Evolutionary conservation across 37 sponge, comb jelly and placozoan genomes (phyloP).

Genomic region (Chondrosia reniformis): DNA sequence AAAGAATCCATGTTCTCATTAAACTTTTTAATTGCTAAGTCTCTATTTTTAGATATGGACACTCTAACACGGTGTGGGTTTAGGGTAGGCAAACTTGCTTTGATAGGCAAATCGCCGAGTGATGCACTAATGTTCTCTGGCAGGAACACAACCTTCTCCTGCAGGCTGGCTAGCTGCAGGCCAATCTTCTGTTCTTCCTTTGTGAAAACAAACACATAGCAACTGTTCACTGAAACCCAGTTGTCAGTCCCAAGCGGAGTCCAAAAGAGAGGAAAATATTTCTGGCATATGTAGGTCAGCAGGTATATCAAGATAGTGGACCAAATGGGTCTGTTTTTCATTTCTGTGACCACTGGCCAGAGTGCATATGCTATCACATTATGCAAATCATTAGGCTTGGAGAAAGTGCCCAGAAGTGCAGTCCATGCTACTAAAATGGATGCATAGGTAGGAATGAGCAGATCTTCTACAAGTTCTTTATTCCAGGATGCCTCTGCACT

Average conservation of each 20-base stretch:
- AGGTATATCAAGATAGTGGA: conserved; percentile 15
- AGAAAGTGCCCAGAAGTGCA: conserved; percentile 4
- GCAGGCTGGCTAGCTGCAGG: too few relatives aligned
- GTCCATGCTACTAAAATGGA: conserved; percentile 35
- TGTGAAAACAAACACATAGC: too few relatives aligned
- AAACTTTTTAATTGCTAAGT: too few relatives aligned
- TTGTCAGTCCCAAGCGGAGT: conserved; percentile 34
- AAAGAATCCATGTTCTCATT: too few relatives aligned
- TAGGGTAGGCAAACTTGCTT: too few relatives aligned
- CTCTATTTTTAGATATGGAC: too few relatives aligned
- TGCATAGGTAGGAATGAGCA: conserved; percentile 50
- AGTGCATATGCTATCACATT: conserved; percentile 44
- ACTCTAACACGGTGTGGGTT: too few relatives aligned
- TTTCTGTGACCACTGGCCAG: conserved; percentile 46
- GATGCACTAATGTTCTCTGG: too few relatives aligned
- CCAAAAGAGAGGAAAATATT: conserved; percentile 26
- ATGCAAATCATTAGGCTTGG: not conserved
- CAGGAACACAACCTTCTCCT: too few relatives aligned
- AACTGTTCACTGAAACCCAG: too few relatives aligned
- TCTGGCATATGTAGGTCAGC: not conserved
- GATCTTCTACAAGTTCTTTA: conserved; percentile 24
- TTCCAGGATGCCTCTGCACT: conserved; percentile 74
- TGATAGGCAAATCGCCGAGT: too few relatives aligned
- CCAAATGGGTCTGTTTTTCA: conserved; percentile 39
- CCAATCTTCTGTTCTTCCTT: too few relatives aligned